Conservation (phyloP, 2,888 invertebrate genomes). For the Ctenicera cuprea region DNA sequence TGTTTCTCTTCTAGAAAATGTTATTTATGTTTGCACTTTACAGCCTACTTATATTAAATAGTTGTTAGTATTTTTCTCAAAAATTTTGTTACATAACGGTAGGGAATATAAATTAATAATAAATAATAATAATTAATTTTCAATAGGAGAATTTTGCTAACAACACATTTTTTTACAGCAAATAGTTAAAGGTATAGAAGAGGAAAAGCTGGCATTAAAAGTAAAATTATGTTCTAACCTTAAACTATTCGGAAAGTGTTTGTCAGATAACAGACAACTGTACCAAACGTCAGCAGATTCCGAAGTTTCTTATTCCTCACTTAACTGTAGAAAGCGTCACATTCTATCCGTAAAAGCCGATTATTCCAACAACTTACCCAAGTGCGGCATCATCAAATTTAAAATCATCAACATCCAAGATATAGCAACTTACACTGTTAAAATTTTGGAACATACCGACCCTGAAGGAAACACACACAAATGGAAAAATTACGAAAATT, state of each 20-base stretch:
- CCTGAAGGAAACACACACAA: slow-evolving; percentile 56
- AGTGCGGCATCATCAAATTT: slow-evolving; percentile 76
- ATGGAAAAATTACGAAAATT: slow-evolving; percentile 59
- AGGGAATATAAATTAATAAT: no score
- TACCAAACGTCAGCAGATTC: background rate
- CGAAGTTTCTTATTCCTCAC: slow-evolving; percentile 64
- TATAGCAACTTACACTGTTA: slow-evolving; percentile 79
- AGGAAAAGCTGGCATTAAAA: slow-evolving; percentile 69
- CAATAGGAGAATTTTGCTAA: no score
- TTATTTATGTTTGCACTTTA: no score
- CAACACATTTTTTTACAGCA: slow-evolving; percentile 59
- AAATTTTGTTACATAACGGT: no score
- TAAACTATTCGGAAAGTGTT: slow-evolving; percentile 80
- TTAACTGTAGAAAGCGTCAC: slow-evolving; percentile 79
- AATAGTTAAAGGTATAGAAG: slow-evolving; percentile 69
- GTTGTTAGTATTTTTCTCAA: no score
- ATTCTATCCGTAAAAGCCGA: slow-evolving; percentile 75
- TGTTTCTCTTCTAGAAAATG: no score
- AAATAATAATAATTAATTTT: no score
- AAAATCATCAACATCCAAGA: slow-evolving; percentile 76
- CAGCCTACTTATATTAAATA: no score
- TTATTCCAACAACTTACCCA: slow-evolving; percentile 74
- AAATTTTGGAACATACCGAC: slow-evolving; percentile 73
- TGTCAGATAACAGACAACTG: background rate
- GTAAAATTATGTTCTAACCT: slow-evolving; percentile 77